Base-by-base conservation (phyloP, 2,888 invertebrate species). In the Lamellibrachia satsuma region DNA sequence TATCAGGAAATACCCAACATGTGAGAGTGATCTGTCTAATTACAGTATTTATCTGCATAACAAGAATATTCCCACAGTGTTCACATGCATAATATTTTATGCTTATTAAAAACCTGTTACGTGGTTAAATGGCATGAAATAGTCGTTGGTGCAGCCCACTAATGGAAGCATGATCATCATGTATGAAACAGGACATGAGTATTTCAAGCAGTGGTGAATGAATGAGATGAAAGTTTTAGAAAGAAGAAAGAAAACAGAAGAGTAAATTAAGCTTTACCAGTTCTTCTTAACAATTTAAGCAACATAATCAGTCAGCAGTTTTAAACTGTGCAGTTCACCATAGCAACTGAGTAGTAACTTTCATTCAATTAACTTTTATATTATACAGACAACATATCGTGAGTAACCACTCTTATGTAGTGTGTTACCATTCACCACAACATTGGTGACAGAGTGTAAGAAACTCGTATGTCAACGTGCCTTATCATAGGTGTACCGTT, bases 91-190 rank as follows among this genome's bases (percentile, higher is more conserved):
- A n/a, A 22, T 75, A 75, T 75, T 15, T 75, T 15, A 75, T 75
- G 75, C 75, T n/a, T 75, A 75, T 75, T 75, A 75, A 75, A 75
- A 75, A 75, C 22, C 22, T 6, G n/a, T 75, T 22, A 75, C 22
- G n/a, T 22, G 75, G 75, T 75, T 75, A 75, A 75, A 75, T 75
- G n/a, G 22, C 75, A 75, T 75, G 75, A 75, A 75, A 75, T 75
- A 75, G 75, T 15, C n/a, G 6, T 2, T 22, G 3, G 22, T 22
- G 22, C 22, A 75, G n/a, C 75, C 22, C 75, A 75, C 11, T 11
- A 4, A 3, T 60, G 8, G 11, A 22, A 15, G 4, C 60, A 60
- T 11, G 11, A 60, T 22, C 75, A 22, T 75, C 75, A 75, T 75
- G 15, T 22, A 75, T 75, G 15, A 75, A 75, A 75, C 22, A 75